Percentiles rank a stretch among this genome's conserved stretches.
Conservation (phyloP, 2,113 vertebrate genomes). For the Pongo pygmaeus region DNA sequence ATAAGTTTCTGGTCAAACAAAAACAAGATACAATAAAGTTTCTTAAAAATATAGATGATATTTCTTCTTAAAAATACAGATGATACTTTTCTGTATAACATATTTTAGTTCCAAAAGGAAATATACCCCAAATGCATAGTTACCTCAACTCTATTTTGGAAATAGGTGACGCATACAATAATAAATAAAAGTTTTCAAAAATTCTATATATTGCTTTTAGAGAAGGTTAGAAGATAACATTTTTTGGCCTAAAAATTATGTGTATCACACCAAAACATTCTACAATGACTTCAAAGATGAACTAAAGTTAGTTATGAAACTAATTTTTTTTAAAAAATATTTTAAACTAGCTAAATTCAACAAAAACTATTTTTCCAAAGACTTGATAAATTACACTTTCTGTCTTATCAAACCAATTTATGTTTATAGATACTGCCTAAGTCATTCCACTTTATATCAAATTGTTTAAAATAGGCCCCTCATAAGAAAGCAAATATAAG, state of each 20-base stretch:
- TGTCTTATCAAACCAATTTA: conserved; percentile 47
- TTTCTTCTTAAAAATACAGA: background rate
- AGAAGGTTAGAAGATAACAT: background rate
- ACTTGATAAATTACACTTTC: conserved; percentile 30
- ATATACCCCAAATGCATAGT: background rate
- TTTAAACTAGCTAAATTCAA: conserved; percentile 41
- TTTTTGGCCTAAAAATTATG: conserved; percentile 10
- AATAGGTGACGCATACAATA: background rate
- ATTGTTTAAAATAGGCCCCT: conserved; percentile 45
- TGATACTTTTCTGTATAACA: background rate
- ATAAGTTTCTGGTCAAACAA: background rate
- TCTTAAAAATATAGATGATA: background rate
- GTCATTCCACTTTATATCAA: conserved; percentile 36
- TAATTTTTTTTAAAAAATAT: background rate
- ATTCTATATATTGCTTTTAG: background rate
- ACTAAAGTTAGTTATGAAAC: background rate
- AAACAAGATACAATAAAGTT: background rate
- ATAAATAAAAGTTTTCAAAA: background rate
- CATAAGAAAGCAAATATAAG: conserved; percentile 46
- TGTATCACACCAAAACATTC: background rate
- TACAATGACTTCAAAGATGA: background rate
- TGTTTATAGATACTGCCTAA: conserved; percentile 26
- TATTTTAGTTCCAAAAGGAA: conserved; percentile 36
- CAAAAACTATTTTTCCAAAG: conserved; percentile 19
- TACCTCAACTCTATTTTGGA: conserved; percentile 27